phyloP scores from a whole-genome alignment of 2,888 invertebrate species.

The Fissipunctia ypsillon region DNA sequence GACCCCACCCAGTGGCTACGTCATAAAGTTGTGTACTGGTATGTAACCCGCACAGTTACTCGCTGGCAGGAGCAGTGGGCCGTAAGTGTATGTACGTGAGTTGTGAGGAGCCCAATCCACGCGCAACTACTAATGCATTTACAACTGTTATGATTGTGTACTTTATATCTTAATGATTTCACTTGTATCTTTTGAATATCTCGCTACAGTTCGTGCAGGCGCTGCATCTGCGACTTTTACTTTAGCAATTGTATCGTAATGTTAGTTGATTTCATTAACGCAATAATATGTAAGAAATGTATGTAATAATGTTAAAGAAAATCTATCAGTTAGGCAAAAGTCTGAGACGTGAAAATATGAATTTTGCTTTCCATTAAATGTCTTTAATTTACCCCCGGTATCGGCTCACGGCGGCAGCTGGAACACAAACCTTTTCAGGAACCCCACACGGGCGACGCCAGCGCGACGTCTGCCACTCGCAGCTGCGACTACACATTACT shows the following conservation, averaged over 20 bases:
- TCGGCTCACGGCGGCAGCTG: background rate
- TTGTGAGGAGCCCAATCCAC: slow-evolving; percentile 12
- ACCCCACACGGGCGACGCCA: too few species aligned
- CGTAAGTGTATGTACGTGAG: background rate
- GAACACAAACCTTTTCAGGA: background rate
- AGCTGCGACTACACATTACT: too few species aligned
- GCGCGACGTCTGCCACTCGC: too few species aligned
- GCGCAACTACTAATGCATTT: slow-evolving; percentile 68
- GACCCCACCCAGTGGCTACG: slow-evolving; percentile 18
- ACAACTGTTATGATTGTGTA: slow-evolving; percentile 57
- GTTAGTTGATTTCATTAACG: slow-evolving; percentile 71
- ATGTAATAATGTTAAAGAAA: slow-evolving; percentile 78
- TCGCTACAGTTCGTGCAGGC: slow-evolving; percentile 32
- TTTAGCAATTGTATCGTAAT: slow-evolving; percentile 63
- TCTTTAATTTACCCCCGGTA: slow-evolving; percentile 61
- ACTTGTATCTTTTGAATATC: slow-evolving; percentile 48
- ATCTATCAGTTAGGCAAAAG: slow-evolving; percentile 86
- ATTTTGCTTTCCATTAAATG: slow-evolving; percentile 83
- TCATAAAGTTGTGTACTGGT: background rate
- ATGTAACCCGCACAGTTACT: background rate
- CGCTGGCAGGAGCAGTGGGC: background rate
- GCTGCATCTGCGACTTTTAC: slow-evolving; percentile 43
- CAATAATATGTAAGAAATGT: slow-evolving; percentile 75
- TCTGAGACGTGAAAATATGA: slow-evolving; percentile 85
- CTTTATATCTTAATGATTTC: slow-evolving; percentile 51